Evolutionary conservation across 2,797 vertebrate genomes (phyloP).

Genomic region (Pseudomugil tenellus): DNA sequence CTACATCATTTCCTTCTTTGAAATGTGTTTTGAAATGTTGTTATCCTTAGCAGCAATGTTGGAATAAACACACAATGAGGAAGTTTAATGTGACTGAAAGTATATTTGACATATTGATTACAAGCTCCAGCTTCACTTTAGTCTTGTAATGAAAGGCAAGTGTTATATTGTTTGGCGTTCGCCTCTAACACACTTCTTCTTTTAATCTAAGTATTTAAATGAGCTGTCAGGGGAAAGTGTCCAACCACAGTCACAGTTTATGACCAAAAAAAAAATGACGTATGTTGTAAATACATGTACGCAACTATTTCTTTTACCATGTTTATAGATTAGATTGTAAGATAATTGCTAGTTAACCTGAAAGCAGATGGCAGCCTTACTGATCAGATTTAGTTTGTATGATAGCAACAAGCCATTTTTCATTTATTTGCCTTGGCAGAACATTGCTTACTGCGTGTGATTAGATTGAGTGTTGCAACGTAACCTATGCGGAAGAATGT

Average conservation of each 20-base stretch:
- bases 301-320: too few relatives aligned
- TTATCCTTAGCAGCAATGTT: constrained; percentile 29
- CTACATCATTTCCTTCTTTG: constrained; percentile 7
- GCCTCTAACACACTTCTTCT: constrained; percentile 48
- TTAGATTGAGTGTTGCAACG: constrained; percentile 58
- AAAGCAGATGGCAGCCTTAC: constrained; percentile 13
- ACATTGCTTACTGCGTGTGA: constrained; percentile 47
- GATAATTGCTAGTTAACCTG: constrained; percentile 78
- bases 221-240: constrained; percentile 58
- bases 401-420: constrained; percentile 36
- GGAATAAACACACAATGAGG: constrained; percentile 42
- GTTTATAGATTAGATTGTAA: constrained; percentile 70
- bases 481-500: constrained; percentile 66
- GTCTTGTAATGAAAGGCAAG: constrained; percentile 36
- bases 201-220: constrained; percentile 60
- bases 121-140: constrained; percentile 38
- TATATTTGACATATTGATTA: constrained; percentile 83
- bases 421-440: constrained; percentile 52
- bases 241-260: constrained; percentile 76
- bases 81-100: constrained; percentile 77
- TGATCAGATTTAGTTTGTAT: constrained; percentile 25
- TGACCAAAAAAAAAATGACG: constrained; percentile 75
- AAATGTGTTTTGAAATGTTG: constrained; percentile 21
- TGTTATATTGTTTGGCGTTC: constrained; percentile 37
- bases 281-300: too few relatives aligned